phyloP scores from a whole-genome alignment of 2,888 invertebrate genomes.

The Ectemnius cavifrons region DNA sequence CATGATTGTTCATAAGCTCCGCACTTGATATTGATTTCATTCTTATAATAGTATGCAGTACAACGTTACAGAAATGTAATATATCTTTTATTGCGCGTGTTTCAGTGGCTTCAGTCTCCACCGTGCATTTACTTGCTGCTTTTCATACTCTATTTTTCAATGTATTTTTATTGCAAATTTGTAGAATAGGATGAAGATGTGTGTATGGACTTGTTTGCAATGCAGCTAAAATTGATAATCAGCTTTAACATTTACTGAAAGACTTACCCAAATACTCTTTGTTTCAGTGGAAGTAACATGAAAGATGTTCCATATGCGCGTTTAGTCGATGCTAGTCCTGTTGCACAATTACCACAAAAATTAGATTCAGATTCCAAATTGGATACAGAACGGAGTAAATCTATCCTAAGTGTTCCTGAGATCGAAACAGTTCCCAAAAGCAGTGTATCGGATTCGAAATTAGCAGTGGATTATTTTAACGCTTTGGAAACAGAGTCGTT shows the following conservation, averaged over 20 bases:
- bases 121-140: slow-evolving; percentile 26
- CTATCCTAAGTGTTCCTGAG: slow-evolving; percentile 78
- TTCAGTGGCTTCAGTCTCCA: slow-evolving; percentile 32
- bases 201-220: too few relatives aligned
- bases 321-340: slow-evolving; percentile 84
- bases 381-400: slow-evolving; percentile 80
- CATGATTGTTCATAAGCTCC: slow-evolving; percentile 30
- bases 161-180: too few relatives aligned
- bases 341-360: slow-evolving; percentile 80
- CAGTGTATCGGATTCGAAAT: slow-evolving; percentile 91
- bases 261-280: slow-evolving; percentile 13
- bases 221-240: too few relatives aligned
- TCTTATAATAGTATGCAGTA: neutral
- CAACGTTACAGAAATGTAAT: neutral
- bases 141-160: neutral
- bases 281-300: slow-evolving; percentile 74
- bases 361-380: slow-evolving; percentile 86
- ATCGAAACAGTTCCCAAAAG: slow-evolving; percentile 84
- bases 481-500: slow-evolving; percentile 71
- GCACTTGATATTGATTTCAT: slow-evolving; percentile 4
- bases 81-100: slow-evolving; percentile 29
- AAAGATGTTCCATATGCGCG: slow-evolving; percentile 90
- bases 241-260: neutral
- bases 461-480: slow-evolving; percentile 87
- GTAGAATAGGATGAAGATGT: neutral